Evolutionary conservation across 2,113 vertebrate species (phyloP), one percentile per base, ranked within the genome.

Genomic region (Reinhardtius hippoglossoides): DNA sequence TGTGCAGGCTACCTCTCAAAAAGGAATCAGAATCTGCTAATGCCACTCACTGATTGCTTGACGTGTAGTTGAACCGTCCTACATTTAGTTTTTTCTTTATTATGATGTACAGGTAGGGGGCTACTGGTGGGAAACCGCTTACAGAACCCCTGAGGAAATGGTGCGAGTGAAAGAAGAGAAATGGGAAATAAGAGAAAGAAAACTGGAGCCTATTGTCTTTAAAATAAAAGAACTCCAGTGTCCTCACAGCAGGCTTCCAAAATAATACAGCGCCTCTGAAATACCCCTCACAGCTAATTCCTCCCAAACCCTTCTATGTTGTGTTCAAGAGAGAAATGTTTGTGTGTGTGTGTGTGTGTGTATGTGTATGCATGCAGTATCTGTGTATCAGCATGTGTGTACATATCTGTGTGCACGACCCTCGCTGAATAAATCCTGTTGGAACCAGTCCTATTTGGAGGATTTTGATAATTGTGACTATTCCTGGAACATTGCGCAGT

Each of bases 381-480:
- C 37, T 78, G 67, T 78, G 71, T 71, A 9, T 56, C 26, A 13
- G n/a, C 60, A 76, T 80, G 40, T 42, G 40, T 42, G 9, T 10
- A 42, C 40, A 42, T 42, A 42, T 13, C 31, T 79, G 71, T 61
- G 78, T 85, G 74, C 83, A 74, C 24, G 10, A 26, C 71, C 62
- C 57, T 58, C 66, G 57, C 66, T 60, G 46, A 48, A 56, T 73
- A 76, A 87, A 87, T 83, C 86, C 81, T 71, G 59, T 71, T 86
- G 81, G 84, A 90, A 87, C 72, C 67, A 48, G 26, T 87, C 79
- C 85, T 83, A 26, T 75, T 89, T 69, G 64, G 82, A 80, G 82
- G 78, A 74, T 87, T 31, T 86, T 86, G 54, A 81, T 84, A 76
- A 87, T 88, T 82, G 71, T 81, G 80, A 85, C 67, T 79, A 73